Base-by-base conservation (phyloP, 1,140 invertebrate genomes). In the Pachypeltis micranthus region DNA sequence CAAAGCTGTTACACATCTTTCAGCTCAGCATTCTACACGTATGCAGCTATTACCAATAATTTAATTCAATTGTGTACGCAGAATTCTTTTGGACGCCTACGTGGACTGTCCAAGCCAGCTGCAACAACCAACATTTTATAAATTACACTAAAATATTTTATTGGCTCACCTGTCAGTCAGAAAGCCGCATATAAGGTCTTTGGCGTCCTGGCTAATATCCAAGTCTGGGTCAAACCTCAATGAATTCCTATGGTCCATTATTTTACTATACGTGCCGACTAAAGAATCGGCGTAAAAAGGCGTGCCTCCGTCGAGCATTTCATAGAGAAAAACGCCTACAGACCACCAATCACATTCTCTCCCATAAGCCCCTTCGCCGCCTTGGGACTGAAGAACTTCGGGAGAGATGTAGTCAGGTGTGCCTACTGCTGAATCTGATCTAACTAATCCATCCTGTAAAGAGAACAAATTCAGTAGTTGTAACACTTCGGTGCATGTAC, bases 311-410 rank as follows among this genome's bases (percentile, higher is more conserved):
- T 96, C 88, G 4, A 98, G 78, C 94, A 99, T 98, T 80, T 99
- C 96, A 76, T 96, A 99, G 0, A 99, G 80, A 75, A 99, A 95
- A 58, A 99, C 95, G 44, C 96, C 96, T 16, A 99, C 95, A 16
- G 93, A 96, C 97, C 97, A 99, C 93, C 93, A 99, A 78, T 99
- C 97, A 76, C 96, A 98, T 76, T 99, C 96, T 34, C 91, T 78
- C 0, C 96, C 95, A 74, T 93, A 93, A 28, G 90, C 86, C 55
- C 94, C 93, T 72, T 95, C 90, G n/a, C 91, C 90, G 71, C 94
- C 93, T 76, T 99, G 95, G 3, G 94, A 97, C 73, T 96, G 90
- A 59, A 99, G 79, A 14, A 99, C 95, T 78, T 99, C 97, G 0
- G 97, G 97, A 44, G 94, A 96, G 69, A 99, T 99, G 71, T 99